These are phyloP conservation scores for Drosophila gaucha DNA, from an alignment of 2,888 invertebrate species.

Conservation along the genomic window DNA sequence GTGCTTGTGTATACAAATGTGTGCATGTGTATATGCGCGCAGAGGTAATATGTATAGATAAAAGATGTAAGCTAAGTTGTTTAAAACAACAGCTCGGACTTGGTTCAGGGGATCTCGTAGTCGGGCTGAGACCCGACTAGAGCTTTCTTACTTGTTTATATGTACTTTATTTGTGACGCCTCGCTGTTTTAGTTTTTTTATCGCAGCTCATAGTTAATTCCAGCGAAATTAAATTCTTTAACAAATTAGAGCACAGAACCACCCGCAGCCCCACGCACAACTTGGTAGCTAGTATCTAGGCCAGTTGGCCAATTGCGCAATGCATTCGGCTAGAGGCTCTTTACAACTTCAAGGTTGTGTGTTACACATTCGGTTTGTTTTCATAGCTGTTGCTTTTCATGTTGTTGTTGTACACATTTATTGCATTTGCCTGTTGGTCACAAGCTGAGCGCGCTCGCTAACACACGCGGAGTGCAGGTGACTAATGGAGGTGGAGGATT, in stretches of 20 bases:
- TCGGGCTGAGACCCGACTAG: too few relatives aligned
- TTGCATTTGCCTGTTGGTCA: conserved; percentile 49
- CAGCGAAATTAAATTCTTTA: conserved; percentile 25
- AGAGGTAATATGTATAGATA: too few relatives aligned
- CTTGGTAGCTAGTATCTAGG: conserved; percentile 34
- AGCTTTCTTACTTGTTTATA: too few relatives aligned
- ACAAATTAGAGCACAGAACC: conserved; percentile 32
- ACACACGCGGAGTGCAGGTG: conserved; percentile 2
- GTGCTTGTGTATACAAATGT: too few relatives aligned
- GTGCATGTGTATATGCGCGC: too few relatives aligned
- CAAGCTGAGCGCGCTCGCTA: conserved; percentile 31
- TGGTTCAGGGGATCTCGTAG: too few relatives aligned
- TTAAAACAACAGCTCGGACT: too few relatives aligned
- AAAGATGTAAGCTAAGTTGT: too few relatives aligned
- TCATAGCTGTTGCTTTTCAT: conserved; percentile 21
- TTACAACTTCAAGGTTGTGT: conserved; percentile 54
- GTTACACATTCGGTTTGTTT: conserved; percentile 57
- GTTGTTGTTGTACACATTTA: conserved; percentile 27
- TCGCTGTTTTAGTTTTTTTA: conserved; percentile 11
- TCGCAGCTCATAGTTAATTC: conserved; percentile 6
- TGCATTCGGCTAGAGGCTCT: conserved; percentile 28
- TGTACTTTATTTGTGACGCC: conserved; percentile 14
- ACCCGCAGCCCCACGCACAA: conserved; percentile 19
- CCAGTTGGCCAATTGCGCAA: conserved; percentile 56
- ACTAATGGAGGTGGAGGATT: background rate